A percentile compares a stretch with the other conserved stretches of the same genome.
Evolutionary conservation across 2,113 vertebrate species (phyloP).

Genomic region (Austrofundulus limnaeus): DNA sequence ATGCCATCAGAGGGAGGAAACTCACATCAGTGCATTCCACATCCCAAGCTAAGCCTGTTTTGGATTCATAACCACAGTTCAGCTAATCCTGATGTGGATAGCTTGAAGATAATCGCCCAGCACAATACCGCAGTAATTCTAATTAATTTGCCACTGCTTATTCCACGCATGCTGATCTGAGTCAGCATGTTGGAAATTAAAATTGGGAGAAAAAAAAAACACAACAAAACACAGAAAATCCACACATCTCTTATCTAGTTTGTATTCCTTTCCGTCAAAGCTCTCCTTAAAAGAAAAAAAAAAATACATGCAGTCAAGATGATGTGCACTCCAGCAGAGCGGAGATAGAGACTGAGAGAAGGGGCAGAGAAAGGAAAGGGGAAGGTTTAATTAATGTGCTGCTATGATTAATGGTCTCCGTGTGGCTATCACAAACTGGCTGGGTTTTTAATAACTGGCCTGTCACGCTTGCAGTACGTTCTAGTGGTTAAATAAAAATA

Average conservation of each 20-base stretch:
- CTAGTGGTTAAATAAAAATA: conserved; percentile 44
- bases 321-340: conserved; percentile 12
- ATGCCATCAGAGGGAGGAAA: conserved; percentile 5
- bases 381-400: conserved; percentile 66
- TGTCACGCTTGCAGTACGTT: conserved; percentile 38
- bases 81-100: conserved; percentile 63
- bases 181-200: conserved; percentile 49
- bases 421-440: conserved; percentile 57
- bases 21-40: conserved; percentile 45
- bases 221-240: background rate
- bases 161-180: conserved; percentile 35
- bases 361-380: conserved; percentile 13
- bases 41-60: conserved; percentile 57
- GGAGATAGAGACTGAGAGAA: conserved; percentile 6
- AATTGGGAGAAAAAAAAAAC: background rate
- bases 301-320: conserved; percentile 14
- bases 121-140: conserved; percentile 44
- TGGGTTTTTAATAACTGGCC: conserved; percentile 65
- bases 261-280: conserved; percentile 8
- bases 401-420: conserved; percentile 69
- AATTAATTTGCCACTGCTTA: conserved; percentile 60
- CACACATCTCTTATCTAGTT: background rate
- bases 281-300: background rate
- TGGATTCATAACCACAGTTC: conserved; percentile 45
- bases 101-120: conserved; percentile 60